Conservation (phyloP, 2,888 invertebrate genomes). For the Hypomecis punctinalis region DNA sequence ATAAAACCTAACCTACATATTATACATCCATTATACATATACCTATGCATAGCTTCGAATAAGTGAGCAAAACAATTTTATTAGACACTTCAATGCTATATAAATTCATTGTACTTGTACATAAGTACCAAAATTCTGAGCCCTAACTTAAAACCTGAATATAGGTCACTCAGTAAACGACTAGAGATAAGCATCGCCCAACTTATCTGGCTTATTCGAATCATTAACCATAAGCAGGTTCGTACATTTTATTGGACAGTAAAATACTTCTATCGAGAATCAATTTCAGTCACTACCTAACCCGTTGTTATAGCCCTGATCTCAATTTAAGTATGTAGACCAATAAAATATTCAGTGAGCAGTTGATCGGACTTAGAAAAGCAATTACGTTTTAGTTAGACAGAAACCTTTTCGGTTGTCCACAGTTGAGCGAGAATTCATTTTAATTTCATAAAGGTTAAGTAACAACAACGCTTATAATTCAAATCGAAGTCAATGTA, state of each 20-base stretch:
- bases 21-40: no score
- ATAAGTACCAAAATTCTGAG: not conserved
- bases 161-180: conserved; percentile 23
- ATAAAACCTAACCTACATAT: no score
- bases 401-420: conserved; percentile 51
- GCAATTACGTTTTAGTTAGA: conserved; percentile 64
- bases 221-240: conserved; percentile 32
- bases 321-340: conserved; percentile 56
- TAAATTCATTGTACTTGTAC: no score
- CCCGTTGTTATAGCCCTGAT: conserved; percentile 48
- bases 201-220: conserved; percentile 34
- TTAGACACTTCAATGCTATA: no score
- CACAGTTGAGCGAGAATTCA: conserved; percentile 27
- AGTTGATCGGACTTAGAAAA: conserved; percentile 68
- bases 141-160: not conserved
- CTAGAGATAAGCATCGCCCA: conserved; percentile 30
- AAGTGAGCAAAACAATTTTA: no score
- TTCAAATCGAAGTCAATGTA: conserved; percentile 24
- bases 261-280: conserved; percentile 44
- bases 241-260: conserved; percentile 46
- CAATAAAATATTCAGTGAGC: conserved; percentile 64
- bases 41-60: no score
- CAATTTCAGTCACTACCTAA: conserved; percentile 44
- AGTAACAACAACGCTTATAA: conserved; percentile 14
- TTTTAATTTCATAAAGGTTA: conserved; percentile 33